phyloP scores from a whole-genome alignment of 2,113 vertebrate species.

The Oreochromis spilurus region DNA sequence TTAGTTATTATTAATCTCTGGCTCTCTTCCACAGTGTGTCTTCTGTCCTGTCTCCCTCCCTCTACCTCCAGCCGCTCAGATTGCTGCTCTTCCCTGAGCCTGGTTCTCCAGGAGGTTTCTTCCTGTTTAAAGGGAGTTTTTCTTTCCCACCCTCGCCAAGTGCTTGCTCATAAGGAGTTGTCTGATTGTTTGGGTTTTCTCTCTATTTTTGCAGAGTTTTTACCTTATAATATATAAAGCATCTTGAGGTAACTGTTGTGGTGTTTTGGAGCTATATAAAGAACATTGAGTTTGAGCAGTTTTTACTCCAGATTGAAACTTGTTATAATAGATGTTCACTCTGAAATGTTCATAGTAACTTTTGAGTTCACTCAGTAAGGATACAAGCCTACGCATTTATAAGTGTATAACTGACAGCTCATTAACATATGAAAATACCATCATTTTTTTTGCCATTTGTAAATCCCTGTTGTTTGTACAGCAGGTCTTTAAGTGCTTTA shows the following conservation, averaged over 20 bases:
- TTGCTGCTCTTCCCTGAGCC: background rate
- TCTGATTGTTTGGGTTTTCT: background rate
- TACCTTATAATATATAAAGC: background rate
- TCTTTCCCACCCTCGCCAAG: background rate
- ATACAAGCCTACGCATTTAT: background rate
- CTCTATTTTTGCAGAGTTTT: background rate
- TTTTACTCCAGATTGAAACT: background rate
- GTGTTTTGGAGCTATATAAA: background rate
- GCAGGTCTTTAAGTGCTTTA: conserved; percentile 2
- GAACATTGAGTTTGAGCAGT: background rate
- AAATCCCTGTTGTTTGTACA: conserved; percentile 26
- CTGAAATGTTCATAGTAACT: background rate
- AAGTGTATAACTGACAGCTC: conserved; percentile 2
- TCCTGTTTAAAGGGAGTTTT: background rate
- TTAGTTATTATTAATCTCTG: background rate
- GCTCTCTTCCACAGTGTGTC: background rate
- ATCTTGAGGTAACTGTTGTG: background rate
- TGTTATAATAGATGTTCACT: background rate
- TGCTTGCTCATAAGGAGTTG: background rate
- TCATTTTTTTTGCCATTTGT: conserved; percentile 28
- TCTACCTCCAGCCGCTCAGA: background rate
- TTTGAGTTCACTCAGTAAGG: background rate
- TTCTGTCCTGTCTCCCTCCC: background rate
- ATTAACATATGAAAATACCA: conserved; percentile 19
- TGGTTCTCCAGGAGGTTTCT: background rate